phyloP scores from a whole-genome alignment of 2,113 vertebrate genomes.

The Chloroceryle aenea region DNA sequence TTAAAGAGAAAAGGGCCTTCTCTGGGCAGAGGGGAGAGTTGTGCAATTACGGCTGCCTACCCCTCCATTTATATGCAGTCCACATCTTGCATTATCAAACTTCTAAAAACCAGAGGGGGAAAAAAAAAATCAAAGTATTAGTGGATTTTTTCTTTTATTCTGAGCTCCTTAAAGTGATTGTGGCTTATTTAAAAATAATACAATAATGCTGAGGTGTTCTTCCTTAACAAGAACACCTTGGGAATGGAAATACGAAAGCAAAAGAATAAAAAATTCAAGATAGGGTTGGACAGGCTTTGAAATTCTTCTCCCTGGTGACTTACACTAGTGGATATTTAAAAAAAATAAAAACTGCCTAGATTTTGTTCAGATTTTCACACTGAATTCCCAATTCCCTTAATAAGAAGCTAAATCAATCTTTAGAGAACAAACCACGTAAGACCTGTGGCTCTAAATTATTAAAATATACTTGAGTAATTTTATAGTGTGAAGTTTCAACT shows the following conservation, averaged over 20 bases:
- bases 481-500: neutral
- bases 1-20: neutral
- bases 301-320: constrained; percentile 12
- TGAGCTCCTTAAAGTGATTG: constrained; percentile 2
- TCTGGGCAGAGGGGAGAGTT: neutral
- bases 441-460: constrained; percentile 49
- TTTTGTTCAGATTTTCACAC: constrained; percentile 41
- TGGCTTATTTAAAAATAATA: constrained; percentile 50
- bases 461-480: constrained; percentile 29
- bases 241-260: constrained; percentile 6
- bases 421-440: constrained; percentile 42
- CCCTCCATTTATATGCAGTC: neutral
- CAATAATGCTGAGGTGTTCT: constrained; percentile 14
- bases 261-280: constrained; percentile 17
- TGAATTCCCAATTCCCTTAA: constrained; percentile 57
- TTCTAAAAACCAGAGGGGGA: neutral
- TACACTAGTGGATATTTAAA: constrained; percentile 18
- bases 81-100: neutral
- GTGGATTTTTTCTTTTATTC: constrained; percentile 6
- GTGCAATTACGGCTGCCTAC: neutral
- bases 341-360: neutral
- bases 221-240: constrained; percentile 52
- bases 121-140: neutral
- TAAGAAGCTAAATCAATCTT: constrained; percentile 67
- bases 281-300: constrained; percentile 37